Evolutionary conservation across 2,113 vertebrate genomes (phyloP).

Genomic region (Carollia perspicillata): DNA sequence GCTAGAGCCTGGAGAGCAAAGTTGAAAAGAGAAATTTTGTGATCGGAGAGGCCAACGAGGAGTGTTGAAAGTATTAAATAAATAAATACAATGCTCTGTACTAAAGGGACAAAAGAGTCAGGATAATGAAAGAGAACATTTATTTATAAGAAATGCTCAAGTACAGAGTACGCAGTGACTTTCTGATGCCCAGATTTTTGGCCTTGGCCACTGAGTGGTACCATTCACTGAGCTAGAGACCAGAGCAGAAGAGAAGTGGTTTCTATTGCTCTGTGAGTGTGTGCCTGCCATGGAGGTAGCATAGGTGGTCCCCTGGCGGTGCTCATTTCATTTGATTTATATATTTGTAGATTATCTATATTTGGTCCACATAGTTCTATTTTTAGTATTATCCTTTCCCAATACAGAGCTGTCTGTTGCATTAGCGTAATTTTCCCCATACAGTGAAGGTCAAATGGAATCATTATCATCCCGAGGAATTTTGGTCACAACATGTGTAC

Average conservation of each 20-base stretch:
- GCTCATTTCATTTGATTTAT: background rate
- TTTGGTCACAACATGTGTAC: background rate
- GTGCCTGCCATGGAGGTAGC: too few relatives aligned
- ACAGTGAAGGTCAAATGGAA: background rate
- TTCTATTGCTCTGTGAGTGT: background rate
- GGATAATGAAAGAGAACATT: background rate
- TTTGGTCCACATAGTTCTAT: background rate
- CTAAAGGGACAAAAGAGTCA: background rate
- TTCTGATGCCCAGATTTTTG: background rate
- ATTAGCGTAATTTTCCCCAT: background rate
- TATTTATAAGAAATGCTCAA: background rate
- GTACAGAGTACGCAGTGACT: background rate
- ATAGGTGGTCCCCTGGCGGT: rapidly evolving
- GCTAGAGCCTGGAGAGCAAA: background rate
- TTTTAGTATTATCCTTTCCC: background rate
- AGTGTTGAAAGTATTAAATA: background rate
- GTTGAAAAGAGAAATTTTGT: background rate
- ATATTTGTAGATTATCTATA: background rate
- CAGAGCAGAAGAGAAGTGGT: background rate
- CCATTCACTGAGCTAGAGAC: background rate
- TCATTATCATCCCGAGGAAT: background rate
- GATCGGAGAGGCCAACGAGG: background rate
- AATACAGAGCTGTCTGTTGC: background rate
- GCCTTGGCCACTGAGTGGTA: background rate
- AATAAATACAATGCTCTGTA: background rate